phyloP scores from a whole-genome alignment of 2,888 invertebrate genomes.

The Beris chalybata region DNA sequence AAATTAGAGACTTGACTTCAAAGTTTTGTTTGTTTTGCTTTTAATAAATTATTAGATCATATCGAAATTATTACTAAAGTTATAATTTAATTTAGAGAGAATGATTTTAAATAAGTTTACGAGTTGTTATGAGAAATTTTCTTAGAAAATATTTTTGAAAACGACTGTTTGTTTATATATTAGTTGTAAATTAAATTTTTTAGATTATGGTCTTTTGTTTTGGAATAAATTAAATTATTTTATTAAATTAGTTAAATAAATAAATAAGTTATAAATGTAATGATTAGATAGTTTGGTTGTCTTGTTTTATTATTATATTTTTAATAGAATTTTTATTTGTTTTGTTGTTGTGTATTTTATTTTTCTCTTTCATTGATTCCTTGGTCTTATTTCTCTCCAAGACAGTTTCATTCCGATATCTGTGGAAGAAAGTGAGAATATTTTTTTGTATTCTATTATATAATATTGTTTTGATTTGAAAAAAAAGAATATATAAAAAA shows the following conservation, averaged over 20 bases:
- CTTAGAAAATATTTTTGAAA: constrained; percentile 45
- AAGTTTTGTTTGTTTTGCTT: constrained; percentile 39
- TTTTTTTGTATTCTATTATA: no score
- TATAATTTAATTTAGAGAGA: constrained; percentile 2
- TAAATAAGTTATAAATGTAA: constrained; percentile 45
- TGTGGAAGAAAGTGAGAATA: background rate
- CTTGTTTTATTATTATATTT: constrained; percentile 37
- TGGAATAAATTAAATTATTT: constrained; percentile 38
- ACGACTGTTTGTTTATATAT: constrained; percentile 40
- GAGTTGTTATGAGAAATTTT: constrained; percentile 36
- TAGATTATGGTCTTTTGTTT: constrained; percentile 39
- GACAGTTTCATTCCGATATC: background rate
- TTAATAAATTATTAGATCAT: constrained; percentile 35
- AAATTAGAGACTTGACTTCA: constrained; percentile 18
- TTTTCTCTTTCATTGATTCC: background rate
- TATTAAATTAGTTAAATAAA: constrained; percentile 43
- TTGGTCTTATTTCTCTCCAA: background rate
- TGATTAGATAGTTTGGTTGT: constrained; percentile 47
- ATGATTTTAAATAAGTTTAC: background rate
- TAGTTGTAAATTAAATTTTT: constrained; percentile 39
- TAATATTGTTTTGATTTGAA: no score
- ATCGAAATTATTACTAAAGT: constrained; percentile 16
- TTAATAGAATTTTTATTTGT: constrained; percentile 4
- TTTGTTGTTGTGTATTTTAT: constrained; percentile 17
- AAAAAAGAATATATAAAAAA: no score